phyloP scores from a whole-genome alignment of 2,797 vertebrate genomes.

The Acanthurus lineatus region DNA sequence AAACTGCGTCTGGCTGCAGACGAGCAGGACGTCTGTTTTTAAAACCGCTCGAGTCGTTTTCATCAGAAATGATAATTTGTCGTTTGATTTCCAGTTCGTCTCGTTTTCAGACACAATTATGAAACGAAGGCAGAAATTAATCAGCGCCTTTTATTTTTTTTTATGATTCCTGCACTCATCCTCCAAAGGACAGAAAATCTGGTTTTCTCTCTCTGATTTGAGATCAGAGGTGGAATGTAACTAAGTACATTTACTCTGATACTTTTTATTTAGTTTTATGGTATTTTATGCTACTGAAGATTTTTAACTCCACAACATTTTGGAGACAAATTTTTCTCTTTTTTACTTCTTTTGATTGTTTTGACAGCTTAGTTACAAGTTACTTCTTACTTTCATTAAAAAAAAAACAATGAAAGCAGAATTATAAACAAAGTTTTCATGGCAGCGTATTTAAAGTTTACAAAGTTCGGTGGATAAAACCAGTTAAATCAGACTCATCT shows the following conservation, averaged over 20 bases:
- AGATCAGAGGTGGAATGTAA: neutral
- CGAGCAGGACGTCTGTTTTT: neutral
- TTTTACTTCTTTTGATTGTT: no score
- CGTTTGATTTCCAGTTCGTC: conserved; percentile 32
- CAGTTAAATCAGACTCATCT: no score
- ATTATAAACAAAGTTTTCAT: no score
- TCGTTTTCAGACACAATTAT: conserved; percentile 27
- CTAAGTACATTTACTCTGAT: neutral
- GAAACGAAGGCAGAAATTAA: conserved; percentile 19
- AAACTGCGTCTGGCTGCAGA: neutral
- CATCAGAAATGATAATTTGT: conserved; percentile 46
- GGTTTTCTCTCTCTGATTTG: neutral
- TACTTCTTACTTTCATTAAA: no score
- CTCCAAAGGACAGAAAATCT: neutral
- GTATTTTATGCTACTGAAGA: no score
- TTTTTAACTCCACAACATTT: no score
- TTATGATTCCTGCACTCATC: conserved; percentile 2
- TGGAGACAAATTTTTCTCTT: no score
- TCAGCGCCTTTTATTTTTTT: neutral
- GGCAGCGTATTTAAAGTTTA: no score
- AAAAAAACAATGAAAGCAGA: no score
- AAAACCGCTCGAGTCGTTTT: conserved; percentile 21
- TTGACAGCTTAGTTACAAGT: no score
- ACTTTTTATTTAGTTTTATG: no score
- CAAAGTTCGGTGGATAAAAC: no score